Evolutionary conservation across 2,113 vertebrate species (phyloP).

Genomic region (Ameiurus melas): DNA sequence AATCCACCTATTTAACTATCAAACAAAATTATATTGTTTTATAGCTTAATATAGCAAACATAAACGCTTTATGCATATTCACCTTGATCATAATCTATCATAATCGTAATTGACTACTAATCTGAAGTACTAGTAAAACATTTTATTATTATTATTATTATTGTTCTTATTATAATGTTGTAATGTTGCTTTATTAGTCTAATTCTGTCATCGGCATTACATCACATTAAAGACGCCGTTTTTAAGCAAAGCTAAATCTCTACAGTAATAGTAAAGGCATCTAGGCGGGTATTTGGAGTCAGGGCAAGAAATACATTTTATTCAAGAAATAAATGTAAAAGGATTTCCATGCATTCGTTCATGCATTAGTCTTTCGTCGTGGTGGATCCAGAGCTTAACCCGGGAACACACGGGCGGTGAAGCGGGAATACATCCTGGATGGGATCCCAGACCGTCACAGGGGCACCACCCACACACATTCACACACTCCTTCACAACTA

Average conservation of each 20-base stretch:
- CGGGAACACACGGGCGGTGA: neutral
- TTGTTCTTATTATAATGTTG: neutral
- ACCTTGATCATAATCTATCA: neutral
- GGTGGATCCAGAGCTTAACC: neutral
- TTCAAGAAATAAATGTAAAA: neutral
- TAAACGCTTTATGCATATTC: neutral
- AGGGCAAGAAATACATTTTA: neutral
- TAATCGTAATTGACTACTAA: no score
- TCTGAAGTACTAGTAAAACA: neutral
- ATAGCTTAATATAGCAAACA: neutral
- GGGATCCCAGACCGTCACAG: neutral
- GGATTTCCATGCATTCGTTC: neutral
- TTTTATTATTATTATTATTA: neutral
- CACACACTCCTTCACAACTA: neutral
- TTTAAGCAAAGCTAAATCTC: neutral
- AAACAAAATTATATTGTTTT: neutral
- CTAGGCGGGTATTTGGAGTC: neutral
- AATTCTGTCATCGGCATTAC: neutral
- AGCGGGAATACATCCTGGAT: neutral
- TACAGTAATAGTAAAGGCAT: neutral
- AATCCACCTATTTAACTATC: neutral
- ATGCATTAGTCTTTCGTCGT: neutral
- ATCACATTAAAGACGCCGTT: neutral
- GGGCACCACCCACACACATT: neutral
- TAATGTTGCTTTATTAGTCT: neutral